phyloP scores from a whole-genome alignment of 2,113 vertebrate species.

The Lonchura striata region DNA sequence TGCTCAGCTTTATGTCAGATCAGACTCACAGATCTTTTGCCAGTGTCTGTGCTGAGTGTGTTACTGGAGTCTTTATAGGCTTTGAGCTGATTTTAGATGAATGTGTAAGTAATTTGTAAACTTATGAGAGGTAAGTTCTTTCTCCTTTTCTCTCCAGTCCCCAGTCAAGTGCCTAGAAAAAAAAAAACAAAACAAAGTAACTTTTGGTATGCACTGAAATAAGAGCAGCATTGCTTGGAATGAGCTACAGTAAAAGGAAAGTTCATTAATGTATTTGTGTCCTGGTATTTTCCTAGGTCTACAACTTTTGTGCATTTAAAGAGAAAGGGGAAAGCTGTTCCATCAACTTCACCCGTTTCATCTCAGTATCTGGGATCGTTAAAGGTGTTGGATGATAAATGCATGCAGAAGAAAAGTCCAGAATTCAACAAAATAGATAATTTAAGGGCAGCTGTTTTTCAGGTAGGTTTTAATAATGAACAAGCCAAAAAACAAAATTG shows the following conservation, averaged over 20 bases:
- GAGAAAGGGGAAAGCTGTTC: constrained; percentile 35
- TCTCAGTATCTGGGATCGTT: constrained; percentile 85
- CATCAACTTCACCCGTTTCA: constrained; percentile 32
- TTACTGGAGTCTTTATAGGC: not conserved
- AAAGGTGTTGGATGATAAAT: constrained; percentile 82
- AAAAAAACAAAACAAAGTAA: not conserved
- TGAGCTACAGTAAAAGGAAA: not conserved
- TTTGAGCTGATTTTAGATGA: not conserved
- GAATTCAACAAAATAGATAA: constrained; percentile 77
- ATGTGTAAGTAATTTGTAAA: not conserved
- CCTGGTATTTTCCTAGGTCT: constrained; percentile 57
- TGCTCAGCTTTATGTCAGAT: not conserved
- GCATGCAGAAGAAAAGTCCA: constrained; percentile 51
- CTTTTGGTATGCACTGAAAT: not conserved
- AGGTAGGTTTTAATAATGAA: constrained; percentile 72
- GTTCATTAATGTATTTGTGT: not conserved
- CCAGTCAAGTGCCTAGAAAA: not conserved
- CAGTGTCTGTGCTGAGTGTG: not conserved
- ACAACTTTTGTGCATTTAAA: constrained; percentile 43
- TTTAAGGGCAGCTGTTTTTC: constrained; percentile 87
- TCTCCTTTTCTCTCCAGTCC: not conserved
- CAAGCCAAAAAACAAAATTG: not conserved
- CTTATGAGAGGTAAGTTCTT: not conserved
- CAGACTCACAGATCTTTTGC: not conserved
- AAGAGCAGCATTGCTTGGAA: not conserved